Percentiles rank a stretch among this genome's conserved stretches.
These are phyloP conservation scores for Protodeltote pygarga DNA, from an alignment of 2,888 invertebrate genomes.

Conservation along the genomic window DNA sequence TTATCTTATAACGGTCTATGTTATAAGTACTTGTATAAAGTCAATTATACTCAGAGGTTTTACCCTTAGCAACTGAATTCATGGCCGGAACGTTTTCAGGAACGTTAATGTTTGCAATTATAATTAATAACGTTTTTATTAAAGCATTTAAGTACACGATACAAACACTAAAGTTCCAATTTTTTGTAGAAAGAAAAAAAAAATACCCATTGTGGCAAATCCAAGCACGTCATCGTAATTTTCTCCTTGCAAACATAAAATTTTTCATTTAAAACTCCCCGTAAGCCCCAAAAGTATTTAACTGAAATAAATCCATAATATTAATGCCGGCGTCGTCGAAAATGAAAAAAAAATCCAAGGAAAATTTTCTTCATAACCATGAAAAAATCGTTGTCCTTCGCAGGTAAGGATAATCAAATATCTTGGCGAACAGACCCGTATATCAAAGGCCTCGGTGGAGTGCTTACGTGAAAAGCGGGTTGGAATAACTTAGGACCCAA, in stretches of 20 bases:
- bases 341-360: conserved; percentile 27
- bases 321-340: conserved; percentile 10
- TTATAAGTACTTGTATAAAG: conserved; percentile 1
- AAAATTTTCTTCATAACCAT: conserved; percentile 37
- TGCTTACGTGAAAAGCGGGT: conserved; percentile 40
- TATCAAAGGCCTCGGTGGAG: conserved; percentile 48
- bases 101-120: conserved; percentile 12
- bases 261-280: neutral
- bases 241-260: too few species aligned
- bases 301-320: conserved; percentile 27
- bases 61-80: too few species aligned
- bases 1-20: conserved; percentile 6
- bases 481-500: conserved; percentile 44
- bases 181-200: too few species aligned
- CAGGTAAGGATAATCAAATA: conserved; percentile 52
- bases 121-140: too few species aligned
- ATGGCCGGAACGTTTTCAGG: conserved; percentile 6
- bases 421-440: conserved; percentile 38
- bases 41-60: conserved; percentile 26
- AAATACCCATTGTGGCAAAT: too few species aligned
- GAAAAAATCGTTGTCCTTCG: conserved; percentile 37
- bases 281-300: conserved; percentile 5
- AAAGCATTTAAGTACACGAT: too few species aligned
- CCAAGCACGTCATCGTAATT: too few species aligned
- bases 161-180: too few species aligned